Evolutionary conservation across 2,113 vertebrate genomes (phyloP).

Genomic region (Cisticola juncidis): DNA sequence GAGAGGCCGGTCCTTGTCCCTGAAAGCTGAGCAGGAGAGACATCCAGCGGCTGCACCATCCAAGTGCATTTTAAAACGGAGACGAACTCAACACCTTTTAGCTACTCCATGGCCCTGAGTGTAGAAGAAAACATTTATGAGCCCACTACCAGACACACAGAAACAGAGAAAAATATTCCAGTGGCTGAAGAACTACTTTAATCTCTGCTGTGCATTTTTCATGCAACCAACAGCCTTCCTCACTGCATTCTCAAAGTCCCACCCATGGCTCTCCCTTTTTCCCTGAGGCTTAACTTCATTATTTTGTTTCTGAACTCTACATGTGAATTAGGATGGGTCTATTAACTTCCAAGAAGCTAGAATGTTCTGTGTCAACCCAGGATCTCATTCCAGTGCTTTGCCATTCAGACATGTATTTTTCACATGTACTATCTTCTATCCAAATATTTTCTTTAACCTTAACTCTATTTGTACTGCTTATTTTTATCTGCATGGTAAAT

Average conservation of each 20-base stretch:
- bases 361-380: background rate
- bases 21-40: background rate
- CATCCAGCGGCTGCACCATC: background rate
- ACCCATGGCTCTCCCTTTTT: background rate
- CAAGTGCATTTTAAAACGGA: background rate
- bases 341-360: background rate
- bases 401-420: background rate
- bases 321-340: background rate
- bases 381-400: background rate
- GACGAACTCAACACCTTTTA: fast-evolving
- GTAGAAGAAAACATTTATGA: background rate
- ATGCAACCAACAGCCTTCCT: background rate
- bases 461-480: background rate
- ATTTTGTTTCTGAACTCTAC: background rate
- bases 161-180: background rate
- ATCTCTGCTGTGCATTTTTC: background rate
- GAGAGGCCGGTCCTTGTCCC: background rate
- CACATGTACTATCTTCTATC: background rate
- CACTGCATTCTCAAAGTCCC: background rate
- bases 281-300: background rate
- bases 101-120: fast-evolving
- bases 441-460: background rate
- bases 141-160: background rate
- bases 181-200: background rate
- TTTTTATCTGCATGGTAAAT: background rate